A percentile compares a stretch with the other conserved stretches of the same genome.
phyloP scores from a whole-genome alignment of 1,140 invertebrate species.

The Sitophilus oryzae region DNA sequence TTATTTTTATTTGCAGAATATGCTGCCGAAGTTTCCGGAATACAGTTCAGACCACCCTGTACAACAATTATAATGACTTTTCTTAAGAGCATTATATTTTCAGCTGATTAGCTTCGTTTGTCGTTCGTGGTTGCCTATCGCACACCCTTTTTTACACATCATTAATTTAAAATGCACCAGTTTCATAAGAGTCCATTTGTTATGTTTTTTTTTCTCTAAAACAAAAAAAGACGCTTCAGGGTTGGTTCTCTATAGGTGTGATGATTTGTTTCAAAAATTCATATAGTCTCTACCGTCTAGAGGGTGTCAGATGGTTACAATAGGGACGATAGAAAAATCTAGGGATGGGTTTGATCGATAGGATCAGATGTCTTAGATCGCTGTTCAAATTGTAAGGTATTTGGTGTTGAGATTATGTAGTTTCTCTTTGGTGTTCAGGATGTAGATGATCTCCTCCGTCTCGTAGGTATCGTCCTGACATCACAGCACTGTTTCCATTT shows the following conservation, averaged over 20 bases:
- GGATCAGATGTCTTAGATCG: neutral
- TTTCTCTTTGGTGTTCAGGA: slow-evolving; percentile 20
- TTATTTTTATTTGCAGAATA: no score
- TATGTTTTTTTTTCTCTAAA: no score
- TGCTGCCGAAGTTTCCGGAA: no score
- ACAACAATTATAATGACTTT: no score
- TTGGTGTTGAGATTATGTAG: slow-evolving; percentile 19
- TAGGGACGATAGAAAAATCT: neutral
- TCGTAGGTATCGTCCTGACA: slow-evolving; percentile 28
- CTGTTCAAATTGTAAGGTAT: slow-evolving; percentile 18
- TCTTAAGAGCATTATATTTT: no score
- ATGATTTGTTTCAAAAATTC: no score
- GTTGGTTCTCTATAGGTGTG: no score
- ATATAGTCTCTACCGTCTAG: no score
- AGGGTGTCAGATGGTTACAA: neutral
- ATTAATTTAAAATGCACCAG: slow-evolving; percentile 7
- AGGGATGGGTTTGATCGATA: neutral
- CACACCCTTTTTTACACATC: neutral
- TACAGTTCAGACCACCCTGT: no score
- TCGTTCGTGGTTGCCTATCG: neutral
- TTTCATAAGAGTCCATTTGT: slow-evolving; percentile 11
- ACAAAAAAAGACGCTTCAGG: no score
- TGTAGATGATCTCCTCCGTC: slow-evolving; percentile 20
- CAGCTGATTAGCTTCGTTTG: neutral
- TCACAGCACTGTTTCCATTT: slow-evolving; percentile 88